Base-by-base conservation (phyloP, 2,888 invertebrate genomes). In the Hypomecis atomaria region DNA sequence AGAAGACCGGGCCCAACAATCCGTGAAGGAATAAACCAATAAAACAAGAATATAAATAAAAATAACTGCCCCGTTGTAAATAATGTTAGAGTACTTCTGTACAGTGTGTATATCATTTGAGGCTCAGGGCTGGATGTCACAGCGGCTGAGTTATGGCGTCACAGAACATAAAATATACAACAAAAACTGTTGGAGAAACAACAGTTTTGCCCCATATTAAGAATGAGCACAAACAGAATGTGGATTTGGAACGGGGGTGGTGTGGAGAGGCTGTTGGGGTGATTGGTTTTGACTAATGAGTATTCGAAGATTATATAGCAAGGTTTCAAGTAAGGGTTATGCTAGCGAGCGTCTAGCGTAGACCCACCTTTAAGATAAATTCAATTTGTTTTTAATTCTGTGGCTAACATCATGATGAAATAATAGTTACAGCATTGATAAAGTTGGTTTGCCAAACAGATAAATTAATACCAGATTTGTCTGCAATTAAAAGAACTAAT, bases 181-280 rank as follows among this genome's bases (percentile, higher is more conserved):
- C 89, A 90, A 91, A 90, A 91, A 92, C 90, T 90, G 92, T 91
- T 92, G 90, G 89, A 88, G 87, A 88, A 90, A 90, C 91, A 92
- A 91, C 90, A 91, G 91, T 92, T 92, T 91, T 88, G 88, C 85
- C 84, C 90, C 92, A 92, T 92, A 92, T 92, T 92, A 91, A 90
- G 90, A 91, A 90, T 88, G 90, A 89, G 89, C 89, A 85, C 88
- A 90, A 90, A 90, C 90, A 90, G 89, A 91, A 90, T 88, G 89
- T 85, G 89, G 87, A 88, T 89, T 88, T 82, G 86, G 89, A 85
- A 86, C 79, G 84, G 71, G 57, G 58, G 70, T 49, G 58, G 13
- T 38, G 67, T 79, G 85, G 89, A 90, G 89, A 72, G 69, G 86
- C 7, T 71, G 3, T 67, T 56, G 0, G 4, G 48, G 4, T 61